Base-by-base conservation (phyloP, 2,113 vertebrate genomes). In the Malaclemys terrapin region DNA sequence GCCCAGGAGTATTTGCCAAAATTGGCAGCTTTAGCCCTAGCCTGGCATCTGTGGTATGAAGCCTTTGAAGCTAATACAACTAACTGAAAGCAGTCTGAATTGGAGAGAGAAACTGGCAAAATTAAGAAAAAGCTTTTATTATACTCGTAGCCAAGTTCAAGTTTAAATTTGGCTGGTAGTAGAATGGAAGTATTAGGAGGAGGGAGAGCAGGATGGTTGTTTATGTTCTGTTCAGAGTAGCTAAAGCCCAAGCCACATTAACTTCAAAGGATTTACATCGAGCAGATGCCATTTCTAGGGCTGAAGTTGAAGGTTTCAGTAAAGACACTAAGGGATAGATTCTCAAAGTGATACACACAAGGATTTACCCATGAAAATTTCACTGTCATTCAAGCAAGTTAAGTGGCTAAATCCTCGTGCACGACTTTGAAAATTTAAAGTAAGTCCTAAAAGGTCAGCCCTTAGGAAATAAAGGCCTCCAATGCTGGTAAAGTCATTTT, bases 241-340 rank as follows among this genome's bases (percentile, higher is more conserved):
- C 50, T 92, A 96, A 96, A 72, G 84, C 75, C 50, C 35, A 92
- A 96, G 94, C 92, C 92, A 96, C 93, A 95, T 93, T 88, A 93
- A 88, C 81, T 95, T 96, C 95, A 92, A 91, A 65, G 95, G 69
- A 93, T 79, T 94, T 95, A 91, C 97, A 94, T 83, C 93, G 8
- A 94, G 27, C 95, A 97, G 94, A 96, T 91, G 89, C 65, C 87
- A 88, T 96, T 94, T 96, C 79, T 94, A 94, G 82, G 47, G 57
- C 19, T 75, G 69, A 75, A 42, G 69, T 24, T 42, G n/a, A 75
- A 20, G n/a, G 19, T 42, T 38, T 72, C 17, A 72, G 17, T 38
- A 38, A 69, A 69, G 65, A n/a, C 9, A 72, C n/a, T 72, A 25
- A 47, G 3, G 27, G 87, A 13, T 9, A 83, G 4, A 88, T 89